Evolutionary conservation across 1,140 invertebrate species (phyloP), one percentile per base, ranked within the genome.

Genomic region (Andrena cerasifolii): DNA sequence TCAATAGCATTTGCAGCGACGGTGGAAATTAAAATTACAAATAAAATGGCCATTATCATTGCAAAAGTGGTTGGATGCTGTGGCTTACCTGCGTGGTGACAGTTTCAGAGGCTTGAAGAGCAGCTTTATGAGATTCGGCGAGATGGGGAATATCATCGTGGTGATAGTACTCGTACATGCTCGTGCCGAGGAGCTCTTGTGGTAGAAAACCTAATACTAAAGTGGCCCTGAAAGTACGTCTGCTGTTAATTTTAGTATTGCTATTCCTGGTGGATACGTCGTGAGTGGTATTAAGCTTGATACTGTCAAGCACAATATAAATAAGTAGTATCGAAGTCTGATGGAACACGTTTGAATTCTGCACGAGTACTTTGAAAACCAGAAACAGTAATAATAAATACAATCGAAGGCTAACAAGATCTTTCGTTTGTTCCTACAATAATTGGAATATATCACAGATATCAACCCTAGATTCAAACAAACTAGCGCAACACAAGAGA

Each of bases 141-240:
- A 99, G 93, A 8, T 94, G 94, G 18, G 94, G 92, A 75, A 98
- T 96, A 89, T 98, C 98, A 59, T 97, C 96, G 68, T 95, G 95
- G 87, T 97, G 95, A 88, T 97, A 98, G 93, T 98, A 98, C 91
- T 99, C 98, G 90, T 98, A 99, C 93, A 98, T 96, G 85, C 97
- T 98, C 1, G 97, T 98, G 10, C 98, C 98, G 18, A 98, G 91
- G 28, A 99, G 91, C 93, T 99, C 98, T 93, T 99, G 98, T 2
- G 98, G 98, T 63, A 99, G 93, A 93, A 97, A 99, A 7, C 98
- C 98, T 36, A 98, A 93, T 21, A 98, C 95, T 49, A 98, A 89
- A 3, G 97, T 98, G 14, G 96, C 97, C 90, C 97, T 98, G 91
- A 31, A 94, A 92, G 56, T 31, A 77, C n/a, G n/a, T n/a, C n/a